phyloP scores from a whole-genome alignment of 2,888 invertebrate species.

The Tinea semifulvella region DNA sequence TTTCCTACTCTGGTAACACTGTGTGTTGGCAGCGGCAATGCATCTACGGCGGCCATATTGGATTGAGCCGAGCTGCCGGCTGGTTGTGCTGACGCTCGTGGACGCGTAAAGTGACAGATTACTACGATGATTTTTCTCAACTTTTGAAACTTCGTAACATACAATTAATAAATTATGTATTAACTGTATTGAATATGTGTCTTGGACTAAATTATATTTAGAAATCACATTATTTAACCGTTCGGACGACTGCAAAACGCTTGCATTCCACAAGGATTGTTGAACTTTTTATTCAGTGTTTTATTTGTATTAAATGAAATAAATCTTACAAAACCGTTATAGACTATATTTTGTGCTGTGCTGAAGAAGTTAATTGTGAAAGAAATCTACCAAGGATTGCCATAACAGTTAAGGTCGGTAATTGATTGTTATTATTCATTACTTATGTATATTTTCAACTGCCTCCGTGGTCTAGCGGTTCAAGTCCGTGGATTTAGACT shows the following conservation, averaged over 20 bases:
- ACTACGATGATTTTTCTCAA: conserved; percentile 33
- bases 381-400: conserved; percentile 31
- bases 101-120: conserved; percentile 46
- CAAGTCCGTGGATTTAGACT: too few relatives aligned
- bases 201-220: neutral
- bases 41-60: conserved; percentile 45
- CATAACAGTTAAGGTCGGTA: conserved; percentile 56
- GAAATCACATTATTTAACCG: neutral
- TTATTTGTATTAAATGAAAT: conserved; percentile 46
- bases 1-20: conserved; percentile 1
- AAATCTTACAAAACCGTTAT: too few relatives aligned
- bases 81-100: conserved; percentile 33
- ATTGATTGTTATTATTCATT: neutral
- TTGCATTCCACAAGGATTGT: conserved; percentile 58
- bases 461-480: too few relatives aligned
- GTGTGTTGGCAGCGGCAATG: neutral
- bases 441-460: too few relatives aligned
- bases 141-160: conserved; percentile 5
- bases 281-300: conserved; percentile 52
- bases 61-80: conserved; percentile 32
- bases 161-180: neutral
- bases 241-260: neutral
- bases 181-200: neutral
- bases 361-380: neutral
- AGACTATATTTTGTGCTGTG: conserved; percentile 15